Conservation (phyloP, 2,797 vertebrate genomes). For the Trachops cirrhosus region DNA sequence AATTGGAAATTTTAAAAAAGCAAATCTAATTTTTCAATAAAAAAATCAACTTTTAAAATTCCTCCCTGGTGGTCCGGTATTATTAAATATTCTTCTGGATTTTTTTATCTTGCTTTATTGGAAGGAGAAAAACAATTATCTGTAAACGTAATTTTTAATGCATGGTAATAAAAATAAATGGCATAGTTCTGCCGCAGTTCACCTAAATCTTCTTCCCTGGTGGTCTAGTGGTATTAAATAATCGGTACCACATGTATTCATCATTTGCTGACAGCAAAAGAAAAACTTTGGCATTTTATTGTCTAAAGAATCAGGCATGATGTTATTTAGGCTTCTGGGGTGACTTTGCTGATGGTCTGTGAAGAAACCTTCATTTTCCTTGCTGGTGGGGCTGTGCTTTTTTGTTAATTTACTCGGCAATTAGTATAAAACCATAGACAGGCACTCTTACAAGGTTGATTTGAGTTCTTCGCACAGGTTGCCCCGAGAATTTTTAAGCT, state of each 20-base stretch:
- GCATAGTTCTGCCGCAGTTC: constrained; percentile 86
- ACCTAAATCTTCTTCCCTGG: constrained; percentile 91
- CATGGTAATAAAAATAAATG: constrained; percentile 91
- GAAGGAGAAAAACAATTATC: constrained; percentile 90
- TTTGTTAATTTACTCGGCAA: constrained; percentile 78
- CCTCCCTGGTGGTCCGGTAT: constrained; percentile 85
- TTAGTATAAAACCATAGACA: constrained; percentile 71
- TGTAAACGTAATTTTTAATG: constrained; percentile 90
- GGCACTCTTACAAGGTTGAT: constrained; percentile 68
- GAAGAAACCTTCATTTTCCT: constrained; percentile 73
- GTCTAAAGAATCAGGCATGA: constrained; percentile 81
- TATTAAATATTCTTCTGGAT: constrained; percentile 87
- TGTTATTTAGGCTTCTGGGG: constrained; percentile 78
- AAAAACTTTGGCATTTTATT: constrained; percentile 85
- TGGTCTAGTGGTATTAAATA: constrained; percentile 90
- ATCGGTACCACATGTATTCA: constrained; percentile 87
- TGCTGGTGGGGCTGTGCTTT: constrained; percentile 65
- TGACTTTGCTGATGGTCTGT: constrained; percentile 70
- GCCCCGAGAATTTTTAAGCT: constrained; percentile 63
- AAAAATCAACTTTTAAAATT: constrained; percentile 84
- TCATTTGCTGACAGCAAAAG: constrained; percentile 86
- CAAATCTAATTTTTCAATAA: constrained; percentile 84
- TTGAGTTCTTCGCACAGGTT: constrained; percentile 70
- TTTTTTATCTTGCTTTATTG: constrained; percentile 86
- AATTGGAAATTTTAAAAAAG: constrained; percentile 79